Evolutionary conservation across 2,888 invertebrate genomes (phyloP), one percentile per base, ranked within the genome.

Genomic region (Eubasilissa splendida): DNA sequence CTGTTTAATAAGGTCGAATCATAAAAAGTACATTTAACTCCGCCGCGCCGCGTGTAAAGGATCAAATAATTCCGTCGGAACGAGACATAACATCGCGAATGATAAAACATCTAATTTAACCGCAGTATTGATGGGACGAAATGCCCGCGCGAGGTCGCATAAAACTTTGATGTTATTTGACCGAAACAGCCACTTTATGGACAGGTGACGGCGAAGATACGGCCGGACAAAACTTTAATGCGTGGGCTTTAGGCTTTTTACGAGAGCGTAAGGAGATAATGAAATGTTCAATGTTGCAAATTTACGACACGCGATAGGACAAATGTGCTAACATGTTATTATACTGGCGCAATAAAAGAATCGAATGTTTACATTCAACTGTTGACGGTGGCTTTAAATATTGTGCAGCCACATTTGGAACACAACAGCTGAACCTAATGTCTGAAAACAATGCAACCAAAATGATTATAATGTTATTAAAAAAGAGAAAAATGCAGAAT

Each of bases 201-300:
- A 22, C 74, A 74, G 74, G 74, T 74, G 74, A 74, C 42, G 58
- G 74, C 56, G 31, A 74, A 74, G 74, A 59, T 74, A 74, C 42
- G 42, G 59, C 58, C 59, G 58, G 50, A 74, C 74, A 42, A 33
- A 74, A 74, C 14, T 74, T 74, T 74, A 74, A 58, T 74, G 74
- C 58, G 74, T 33, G 58, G 74, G 33, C 33, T 33, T n/a, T 42
- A 33, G 74, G 58, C 74, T 56, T 58, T 74, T 74, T 42, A 74
- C 74, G 74, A 59, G 74, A 52, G 53, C n/a, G 63, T 60, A 63
- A 76, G 76, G 59, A 76, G 60, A 76, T 76, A 76, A 76, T 76
- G 76, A 76, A 76, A 76, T 53, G 76, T 58, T 59, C 31, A 59
- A 59, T 59, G 74, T 42, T 53, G 31, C 76, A 50, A 76, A 59